A percentile compares a stretch with the other conserved stretches of the same genome.
Conservation (phyloP, 2,113 vertebrate species). For the Acrocephalus kingi region DNA sequence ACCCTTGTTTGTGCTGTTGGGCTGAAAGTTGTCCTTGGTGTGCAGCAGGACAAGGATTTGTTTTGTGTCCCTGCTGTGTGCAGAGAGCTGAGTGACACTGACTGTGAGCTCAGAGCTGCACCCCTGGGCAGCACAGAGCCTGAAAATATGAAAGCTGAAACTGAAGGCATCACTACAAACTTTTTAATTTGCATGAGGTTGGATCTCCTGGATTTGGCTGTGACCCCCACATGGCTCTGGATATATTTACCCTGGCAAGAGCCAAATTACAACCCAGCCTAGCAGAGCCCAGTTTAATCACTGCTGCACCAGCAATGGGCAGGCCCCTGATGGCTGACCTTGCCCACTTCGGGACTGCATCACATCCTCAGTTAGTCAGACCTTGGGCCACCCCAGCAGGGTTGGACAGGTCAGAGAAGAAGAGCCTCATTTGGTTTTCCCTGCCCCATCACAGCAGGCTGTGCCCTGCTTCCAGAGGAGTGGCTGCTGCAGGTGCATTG, state of each 20-base stretch:
- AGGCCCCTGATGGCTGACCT: not conserved
- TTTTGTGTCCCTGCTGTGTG: too few relatives aligned
- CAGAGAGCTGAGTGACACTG: not conserved
- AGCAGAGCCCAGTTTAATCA: not conserved
- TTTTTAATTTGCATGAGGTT: not conserved
- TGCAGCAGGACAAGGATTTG: too few relatives aligned
- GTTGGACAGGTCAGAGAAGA: not conserved
- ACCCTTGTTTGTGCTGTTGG: too few relatives aligned
- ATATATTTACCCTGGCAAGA: not conserved
- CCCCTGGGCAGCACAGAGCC: not conserved
- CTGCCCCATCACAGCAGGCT: not conserved
- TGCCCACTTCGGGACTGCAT: not conserved
- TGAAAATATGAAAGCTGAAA: not conserved
- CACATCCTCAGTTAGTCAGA: not conserved
- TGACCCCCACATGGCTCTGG: not conserved
- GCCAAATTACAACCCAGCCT: not conserved
- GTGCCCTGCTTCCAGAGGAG: not conserved
- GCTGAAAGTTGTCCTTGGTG: too few relatives aligned
- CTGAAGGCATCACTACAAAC: not conserved
- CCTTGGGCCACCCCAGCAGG: not conserved
- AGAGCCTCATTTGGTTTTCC: not conserved
- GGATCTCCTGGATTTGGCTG: not conserved
- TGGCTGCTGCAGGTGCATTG: fast-evolving
- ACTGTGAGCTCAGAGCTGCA: not conserved
- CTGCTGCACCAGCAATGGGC: fast-evolving